Percentiles rank a stretch among this genome's conserved stretches.
Evolutionary conservation across 2,113 vertebrate species (phyloP).

Genomic region (Lepus europaeus): DNA sequence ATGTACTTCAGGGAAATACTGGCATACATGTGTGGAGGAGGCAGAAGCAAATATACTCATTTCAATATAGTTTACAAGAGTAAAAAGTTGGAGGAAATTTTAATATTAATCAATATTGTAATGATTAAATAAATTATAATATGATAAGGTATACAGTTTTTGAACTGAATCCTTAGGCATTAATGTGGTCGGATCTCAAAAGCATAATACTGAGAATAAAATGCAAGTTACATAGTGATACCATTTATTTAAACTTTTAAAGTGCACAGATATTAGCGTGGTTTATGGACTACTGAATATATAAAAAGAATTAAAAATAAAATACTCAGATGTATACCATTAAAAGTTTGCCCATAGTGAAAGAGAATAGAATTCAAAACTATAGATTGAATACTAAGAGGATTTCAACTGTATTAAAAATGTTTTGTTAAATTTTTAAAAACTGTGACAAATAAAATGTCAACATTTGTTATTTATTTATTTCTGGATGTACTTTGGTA

Average conservation of each 20-base stretch:
- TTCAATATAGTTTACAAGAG: neutral
- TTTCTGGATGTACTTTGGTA: neutral
- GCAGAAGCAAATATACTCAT: neutral
- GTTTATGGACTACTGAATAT: neutral
- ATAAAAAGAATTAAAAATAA: conserved; percentile 5
- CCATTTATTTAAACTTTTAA: conserved; percentile 38
- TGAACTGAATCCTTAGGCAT: neutral
- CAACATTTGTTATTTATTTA: conserved; percentile 33
- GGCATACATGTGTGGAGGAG: neutral
- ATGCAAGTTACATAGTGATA: neutral
- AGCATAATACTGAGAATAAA: conserved; percentile 10
- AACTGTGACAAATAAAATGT: conserved; percentile 31
- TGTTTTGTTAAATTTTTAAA: conserved; percentile 15
- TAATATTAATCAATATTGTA: neutral
- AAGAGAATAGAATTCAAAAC: neutral
- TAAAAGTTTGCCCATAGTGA: neutral
- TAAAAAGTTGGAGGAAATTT: neutral
- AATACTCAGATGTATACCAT: neutral
- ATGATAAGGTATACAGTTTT: neutral
- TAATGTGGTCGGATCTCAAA: neutral
- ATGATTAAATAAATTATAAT: neutral
- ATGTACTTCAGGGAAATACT: neutral
- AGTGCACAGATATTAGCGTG: neutral
- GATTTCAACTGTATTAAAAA: neutral
- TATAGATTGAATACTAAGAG: neutral